Conservation (phyloP, 2,888 invertebrate species). For the Heliconius hortense region DNA sequence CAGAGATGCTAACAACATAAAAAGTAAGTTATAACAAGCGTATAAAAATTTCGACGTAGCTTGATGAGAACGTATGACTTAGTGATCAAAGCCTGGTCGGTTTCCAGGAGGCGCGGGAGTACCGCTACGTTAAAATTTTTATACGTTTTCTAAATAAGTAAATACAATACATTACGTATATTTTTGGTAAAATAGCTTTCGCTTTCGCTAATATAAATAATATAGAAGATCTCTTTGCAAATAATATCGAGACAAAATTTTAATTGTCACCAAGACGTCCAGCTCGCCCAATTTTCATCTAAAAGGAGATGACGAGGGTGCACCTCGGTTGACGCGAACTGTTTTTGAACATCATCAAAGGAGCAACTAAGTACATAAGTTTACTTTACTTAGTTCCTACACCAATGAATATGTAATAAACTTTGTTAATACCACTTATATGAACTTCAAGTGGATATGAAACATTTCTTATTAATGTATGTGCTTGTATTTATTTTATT, state of each 20-base stretch:
- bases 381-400: constrained; percentile 5
- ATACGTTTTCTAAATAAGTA: too few relatives aligned
- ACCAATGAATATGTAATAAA: constrained; percentile 5
- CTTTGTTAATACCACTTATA: constrained; percentile 5
- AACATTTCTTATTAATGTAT: background rate
- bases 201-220: background rate
- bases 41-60: too few relatives aligned
- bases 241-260: background rate
- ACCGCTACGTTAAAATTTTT: too few relatives aligned
- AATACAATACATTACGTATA: too few relatives aligned
- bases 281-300: background rate
- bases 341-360: constrained; percentile 20
- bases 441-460: background rate
- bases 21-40: too few relatives aligned
- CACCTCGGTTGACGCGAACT: background rate
- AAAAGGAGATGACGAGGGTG: constrained; percentile 6
- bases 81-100: too few relatives aligned
- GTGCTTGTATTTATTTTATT: background rate
- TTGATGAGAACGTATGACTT: too few relatives aligned
- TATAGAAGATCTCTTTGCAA: background rate
- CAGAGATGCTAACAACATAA: too few relatives aligned
- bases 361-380: constrained; percentile 3
- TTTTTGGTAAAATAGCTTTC: too few relatives aligned
- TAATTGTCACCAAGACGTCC: background rate
- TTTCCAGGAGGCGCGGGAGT: too few relatives aligned